Base-by-base conservation (phyloP, 1,140 invertebrate genomes). In the Hormaphis cornu region DNA sequence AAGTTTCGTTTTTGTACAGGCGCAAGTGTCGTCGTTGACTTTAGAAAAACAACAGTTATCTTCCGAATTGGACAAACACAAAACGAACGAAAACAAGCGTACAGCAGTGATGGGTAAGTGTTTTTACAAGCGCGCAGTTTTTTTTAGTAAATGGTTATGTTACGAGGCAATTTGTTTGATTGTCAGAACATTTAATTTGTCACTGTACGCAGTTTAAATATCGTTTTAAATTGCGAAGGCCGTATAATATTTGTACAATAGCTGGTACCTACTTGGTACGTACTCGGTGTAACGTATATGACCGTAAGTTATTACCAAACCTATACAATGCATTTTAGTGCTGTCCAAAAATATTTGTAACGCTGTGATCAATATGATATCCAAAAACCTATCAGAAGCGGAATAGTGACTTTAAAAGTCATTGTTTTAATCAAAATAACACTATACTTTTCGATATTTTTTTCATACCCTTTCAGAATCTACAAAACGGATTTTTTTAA, bases 31-130 rank as follows among this genome's bases (percentile, higher is more conserved):
- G 12, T 28, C 42, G 1, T 46, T 63, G 42, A 63, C 14, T 48
- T 30, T 46, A 1, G 59, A 63, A 5, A 71, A 59, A 56, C 37
- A 70, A 22, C 37, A 22, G 6, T 16, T 54, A 42, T 56, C 40
- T 1, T 28, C 24, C 1, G 53, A 58, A 30, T 50, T 59, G 24
- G 56, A 46, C 4, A 48, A 48, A 63, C 42, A 37, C 14, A 44
- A 61, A 50, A 22, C 24, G 9, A 20, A 20, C 14, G 18, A 28
- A 50, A 40, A 61, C 7, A 63, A 48, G 33, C 30, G 30, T 14
- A 30, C 24, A 30, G 30, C n/a, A 22, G 8, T n/a, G 16, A n/a
- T n/a, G 12, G 28, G 59, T 63, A 22, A 63, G 42, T 28, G 30
- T 22, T 37, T 37, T 37, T 42, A 12, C 16, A 5, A 33, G 30